A percentile compares a stretch with the other conserved stretches of the same genome.
Evolutionary conservation across 2,888 invertebrate genomes (phyloP).

Genomic region (Cheilosia urbana): DNA sequence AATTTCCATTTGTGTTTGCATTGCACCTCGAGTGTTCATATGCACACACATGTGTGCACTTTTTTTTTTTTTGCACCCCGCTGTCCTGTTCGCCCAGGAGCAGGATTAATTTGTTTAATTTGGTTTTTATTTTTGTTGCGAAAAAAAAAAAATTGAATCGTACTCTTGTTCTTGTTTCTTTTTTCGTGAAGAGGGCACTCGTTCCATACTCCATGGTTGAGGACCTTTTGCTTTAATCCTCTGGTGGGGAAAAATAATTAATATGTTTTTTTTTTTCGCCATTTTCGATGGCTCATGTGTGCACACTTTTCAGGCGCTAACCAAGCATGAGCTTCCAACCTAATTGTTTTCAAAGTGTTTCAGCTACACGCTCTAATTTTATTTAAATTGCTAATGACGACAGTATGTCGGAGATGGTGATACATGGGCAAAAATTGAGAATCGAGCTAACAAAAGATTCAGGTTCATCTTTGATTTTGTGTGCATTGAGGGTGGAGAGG

Average conservation of each 20-base stretch:
- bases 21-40: constrained; percentile 21
- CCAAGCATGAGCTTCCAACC: constrained; percentile 25
- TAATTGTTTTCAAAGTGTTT: constrained; percentile 23
- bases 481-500: too few relatives aligned
- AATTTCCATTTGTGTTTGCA: constrained; percentile 39
- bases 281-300: not conserved
- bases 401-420: not conserved
- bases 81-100: not conserved
- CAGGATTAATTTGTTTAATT: constrained; percentile 26
- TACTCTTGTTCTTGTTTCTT: not conserved
- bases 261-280: not conserved
- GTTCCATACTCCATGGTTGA: not conserved
- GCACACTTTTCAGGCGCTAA: constrained; percentile 15
- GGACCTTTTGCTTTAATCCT: constrained; percentile 4
- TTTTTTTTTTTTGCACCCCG: not conserved
- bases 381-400: constrained; percentile 15
- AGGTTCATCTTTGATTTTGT: constrained; percentile 1
- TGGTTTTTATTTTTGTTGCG: not conserved
- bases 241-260: constrained; percentile 10
- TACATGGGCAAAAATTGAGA: not conserved
- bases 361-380: constrained; percentile 12
- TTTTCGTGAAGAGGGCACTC: too few relatives aligned
- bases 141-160: not conserved
- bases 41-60: not conserved
- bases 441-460: not conserved